phyloP scores from a whole-genome alignment of 2,113 vertebrate genomes.

The Hyperoodon ampullatus region DNA sequence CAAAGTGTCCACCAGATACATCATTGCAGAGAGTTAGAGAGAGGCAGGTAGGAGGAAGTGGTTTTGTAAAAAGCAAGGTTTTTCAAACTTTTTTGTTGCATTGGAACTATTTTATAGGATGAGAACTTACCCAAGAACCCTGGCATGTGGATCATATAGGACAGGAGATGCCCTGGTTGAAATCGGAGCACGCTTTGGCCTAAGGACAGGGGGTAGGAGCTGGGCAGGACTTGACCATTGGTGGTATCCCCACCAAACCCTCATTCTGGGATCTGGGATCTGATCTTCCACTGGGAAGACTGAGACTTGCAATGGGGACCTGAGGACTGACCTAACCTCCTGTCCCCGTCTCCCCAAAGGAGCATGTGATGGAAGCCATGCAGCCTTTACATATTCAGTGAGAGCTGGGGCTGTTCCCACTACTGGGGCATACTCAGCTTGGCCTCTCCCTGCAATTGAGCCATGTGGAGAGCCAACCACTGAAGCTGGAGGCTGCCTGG shows the following conservation, averaged over 20 bases:
- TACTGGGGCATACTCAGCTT: accelerated
- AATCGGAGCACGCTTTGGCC: background rate
- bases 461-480: background rate
- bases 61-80: background rate
- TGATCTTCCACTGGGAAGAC: background rate
- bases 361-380: background rate
- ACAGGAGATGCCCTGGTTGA: background rate
- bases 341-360: accelerated
- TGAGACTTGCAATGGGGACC: background rate
- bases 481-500: background rate
- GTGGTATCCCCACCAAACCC: background rate
- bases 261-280: background rate
- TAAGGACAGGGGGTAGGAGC: background rate
- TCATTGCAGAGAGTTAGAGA: background rate
- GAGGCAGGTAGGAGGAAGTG: background rate
- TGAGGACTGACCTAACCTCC: background rate
- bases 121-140: background rate
- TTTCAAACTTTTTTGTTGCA: background rate
- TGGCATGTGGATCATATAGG: background rate
- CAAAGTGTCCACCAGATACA: background rate
- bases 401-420: background rate
- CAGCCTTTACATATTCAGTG: background rate
- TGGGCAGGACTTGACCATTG: background rate
- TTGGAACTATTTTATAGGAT: background rate
- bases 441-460: background rate